phyloP scores from a whole-genome alignment of 1,140 invertebrate species.

The Drosophila trapezifrons region DNA sequence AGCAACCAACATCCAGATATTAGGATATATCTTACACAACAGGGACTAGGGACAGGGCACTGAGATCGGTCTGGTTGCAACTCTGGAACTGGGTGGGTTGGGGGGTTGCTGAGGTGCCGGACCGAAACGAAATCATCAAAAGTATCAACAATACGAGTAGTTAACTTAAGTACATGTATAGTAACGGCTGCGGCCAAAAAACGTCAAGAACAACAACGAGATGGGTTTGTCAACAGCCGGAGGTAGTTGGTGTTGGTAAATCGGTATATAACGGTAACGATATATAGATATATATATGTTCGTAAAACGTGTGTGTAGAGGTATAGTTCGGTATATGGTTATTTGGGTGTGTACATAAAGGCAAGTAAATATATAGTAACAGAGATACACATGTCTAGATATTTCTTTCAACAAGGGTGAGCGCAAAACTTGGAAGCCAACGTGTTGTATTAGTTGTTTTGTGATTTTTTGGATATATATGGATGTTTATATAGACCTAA shows the following conservation, averaged over 20 bases:
- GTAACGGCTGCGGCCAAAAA: conserved; percentile 53
- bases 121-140: conserved; percentile 66
- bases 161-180: conserved; percentile 33
- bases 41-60: conserved; percentile 28
- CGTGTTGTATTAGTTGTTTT: conserved; percentile 48
- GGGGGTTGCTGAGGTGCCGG: conserved; percentile 48
- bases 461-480: conserved; percentile 31
- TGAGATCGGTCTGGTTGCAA: conserved; percentile 13
- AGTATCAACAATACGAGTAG: conserved; percentile 57
- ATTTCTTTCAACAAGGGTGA: conserved; percentile 60
- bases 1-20: conserved; percentile 68
- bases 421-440: conserved; percentile 70
- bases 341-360: conserved; percentile 30
- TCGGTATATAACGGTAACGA: conserved; percentile 42
- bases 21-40: conserved; percentile 64
- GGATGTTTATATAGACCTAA: conserved; percentile 27
- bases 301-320: conserved; percentile 49
- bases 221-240: conserved; percentile 56
- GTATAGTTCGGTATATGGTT: conserved; percentile 37
- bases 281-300: conserved; percentile 39
- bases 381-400: conserved; percentile 48
- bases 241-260: conserved; percentile 47
- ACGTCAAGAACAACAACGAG: conserved; percentile 74
- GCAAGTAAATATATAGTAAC: conserved; percentile 41
- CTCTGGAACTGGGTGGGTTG: not conserved